A percentile compares a stretch with the other conserved stretches of the same genome.
These are phyloP conservation scores for Axea sp. DNA, from an alignment of 2,888 invertebrate genomes.

Conservation along the genomic window DNA sequence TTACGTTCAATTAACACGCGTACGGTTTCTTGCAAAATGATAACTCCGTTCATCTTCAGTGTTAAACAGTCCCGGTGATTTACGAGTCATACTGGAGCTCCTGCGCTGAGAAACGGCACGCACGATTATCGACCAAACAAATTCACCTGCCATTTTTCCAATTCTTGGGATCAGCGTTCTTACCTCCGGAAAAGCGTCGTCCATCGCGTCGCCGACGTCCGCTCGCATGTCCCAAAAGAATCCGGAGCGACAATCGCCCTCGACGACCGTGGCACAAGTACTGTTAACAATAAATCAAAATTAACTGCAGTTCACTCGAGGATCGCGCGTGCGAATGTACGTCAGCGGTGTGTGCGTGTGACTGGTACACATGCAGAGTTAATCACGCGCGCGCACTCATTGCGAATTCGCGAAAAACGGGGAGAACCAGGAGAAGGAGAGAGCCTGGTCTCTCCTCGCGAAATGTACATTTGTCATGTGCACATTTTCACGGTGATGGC, in stretches of 20 bases:
- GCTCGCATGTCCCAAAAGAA: slow-evolving; percentile 69
- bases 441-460: slow-evolving; percentile 24
- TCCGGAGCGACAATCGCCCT: slow-evolving; percentile 69
- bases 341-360: slow-evolving; percentile 12
- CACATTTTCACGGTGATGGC: slow-evolving; percentile 46
- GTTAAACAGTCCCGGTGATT: too few species aligned
- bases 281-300: slow-evolving; percentile 55
- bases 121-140: slow-evolving; percentile 9
- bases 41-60: too few species aligned
- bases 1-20: too few species aligned
- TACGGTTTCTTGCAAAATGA: too few species aligned
- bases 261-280: slow-evolving; percentile 65
- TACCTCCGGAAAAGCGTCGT: slow-evolving; percentile 76
- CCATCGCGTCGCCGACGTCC: slow-evolving; percentile 74
- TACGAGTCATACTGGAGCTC: too few species aligned
- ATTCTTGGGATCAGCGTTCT: slow-evolving; percentile 2
- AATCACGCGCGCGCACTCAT: slow-evolving; percentile 50
- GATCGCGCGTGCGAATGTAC: slow-evolving; percentile 16
- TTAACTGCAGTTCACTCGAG: slow-evolving; percentile 50
- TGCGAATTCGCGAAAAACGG: slow-evolving; percentile 39
- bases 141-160: slow-evolving; percentile 22
- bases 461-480: slow-evolving; percentile 48
- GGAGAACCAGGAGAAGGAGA: slow-evolving; percentile 9
- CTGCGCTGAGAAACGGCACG: background rate
- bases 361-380: slow-evolving; percentile 3